Percentiles rank a stretch among this genome's conserved stretches.
These are phyloP conservation scores for Theonella swinhoei DNA, from an alignment of 37 sponge, comb jelly and placozoan genomes.

Conservation along the genomic window DNA sequence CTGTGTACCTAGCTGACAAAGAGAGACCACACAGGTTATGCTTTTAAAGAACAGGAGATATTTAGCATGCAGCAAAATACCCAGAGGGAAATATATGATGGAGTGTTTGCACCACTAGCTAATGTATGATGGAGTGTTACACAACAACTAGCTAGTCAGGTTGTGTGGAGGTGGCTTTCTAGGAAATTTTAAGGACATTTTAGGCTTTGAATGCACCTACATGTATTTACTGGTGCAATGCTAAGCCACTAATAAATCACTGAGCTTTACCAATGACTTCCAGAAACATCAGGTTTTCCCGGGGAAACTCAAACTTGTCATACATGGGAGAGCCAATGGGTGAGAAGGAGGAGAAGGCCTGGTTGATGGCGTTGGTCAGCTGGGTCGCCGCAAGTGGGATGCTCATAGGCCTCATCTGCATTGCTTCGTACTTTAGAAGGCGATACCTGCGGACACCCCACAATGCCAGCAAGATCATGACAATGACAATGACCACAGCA, in stretches of 20 bases:
- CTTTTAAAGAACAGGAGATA: no score
- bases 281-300: constrained; percentile 33
- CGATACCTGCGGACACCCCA: not conserved
- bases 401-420: constrained; percentile 19
- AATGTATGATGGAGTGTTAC: no score
- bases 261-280: constrained; percentile 22
- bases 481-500: not conserved
- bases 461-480: not conserved
- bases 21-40: no score
- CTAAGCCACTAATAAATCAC: not conserved
- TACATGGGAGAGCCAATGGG: not conserved
- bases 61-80: no score
- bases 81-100: no score
- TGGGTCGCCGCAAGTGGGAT: not conserved
- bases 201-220: no score
- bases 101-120: no score
- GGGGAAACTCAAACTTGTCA: constrained; percentile 56
- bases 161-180: no score
- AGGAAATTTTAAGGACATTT: no score
- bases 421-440: not conserved
- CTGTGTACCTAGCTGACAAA: no score
- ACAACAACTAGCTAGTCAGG: no score
- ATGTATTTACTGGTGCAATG: not conserved
- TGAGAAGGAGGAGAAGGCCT: not conserved
- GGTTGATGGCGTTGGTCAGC: not conserved